Conservation (phyloP, 2,113 vertebrate species). For the Silurus asotus region DNA sequence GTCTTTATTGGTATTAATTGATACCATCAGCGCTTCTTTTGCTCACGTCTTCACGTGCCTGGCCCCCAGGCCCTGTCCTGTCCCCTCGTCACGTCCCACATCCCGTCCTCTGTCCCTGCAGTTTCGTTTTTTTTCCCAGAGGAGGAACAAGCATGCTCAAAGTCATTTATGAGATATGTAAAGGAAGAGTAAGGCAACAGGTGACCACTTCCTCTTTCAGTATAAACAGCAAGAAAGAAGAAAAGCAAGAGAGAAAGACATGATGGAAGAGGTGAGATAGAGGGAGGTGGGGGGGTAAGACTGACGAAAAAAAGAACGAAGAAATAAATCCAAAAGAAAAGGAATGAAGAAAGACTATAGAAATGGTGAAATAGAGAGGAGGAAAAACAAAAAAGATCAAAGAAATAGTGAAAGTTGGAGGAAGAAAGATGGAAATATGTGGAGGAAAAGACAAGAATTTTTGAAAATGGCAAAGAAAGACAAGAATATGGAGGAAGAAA, state of each 20-base stretch:
- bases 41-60: not conserved
- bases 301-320: not conserved
- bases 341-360: not conserved
- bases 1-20: conserved; percentile 78
- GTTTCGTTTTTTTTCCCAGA: not conserved
- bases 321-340: not conserved
- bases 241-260: not conserved
- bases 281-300: not conserved
- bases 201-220: not conserved
- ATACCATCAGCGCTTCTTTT: conserved; percentile 60
- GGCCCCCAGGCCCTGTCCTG: not conserved
- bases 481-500: not conserved
- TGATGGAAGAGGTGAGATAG: not conserved
- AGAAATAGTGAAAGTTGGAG: not conserved
- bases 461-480: not conserved
- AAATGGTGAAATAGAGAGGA: not conserved
- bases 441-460: not conserved
- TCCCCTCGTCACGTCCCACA: not conserved
- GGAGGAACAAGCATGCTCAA: not conserved
- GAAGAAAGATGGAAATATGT: not conserved
- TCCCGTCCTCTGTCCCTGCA: not conserved
- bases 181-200: not conserved
- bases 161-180: too few relatives aligned
- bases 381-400: not conserved
- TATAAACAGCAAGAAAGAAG: not conserved